Evolutionary conservation across 2,888 invertebrate genomes (phyloP).

Genomic region (Pollenia angustigena): DNA sequence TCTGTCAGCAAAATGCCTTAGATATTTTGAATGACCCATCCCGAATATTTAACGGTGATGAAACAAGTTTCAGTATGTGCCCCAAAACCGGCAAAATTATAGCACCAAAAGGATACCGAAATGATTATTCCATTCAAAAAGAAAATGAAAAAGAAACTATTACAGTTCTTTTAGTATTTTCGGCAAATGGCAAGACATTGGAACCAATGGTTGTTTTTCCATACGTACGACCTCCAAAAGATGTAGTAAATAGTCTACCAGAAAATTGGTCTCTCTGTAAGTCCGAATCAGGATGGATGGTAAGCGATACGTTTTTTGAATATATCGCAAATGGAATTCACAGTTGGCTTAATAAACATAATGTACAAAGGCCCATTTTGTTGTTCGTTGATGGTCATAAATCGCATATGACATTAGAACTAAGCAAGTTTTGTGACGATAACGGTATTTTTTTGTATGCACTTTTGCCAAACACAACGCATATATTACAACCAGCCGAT

Average conservation of each 20-base stretch:
- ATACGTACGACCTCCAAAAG: conserved; percentile 45
- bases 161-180: conserved; percentile 43
- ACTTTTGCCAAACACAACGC: conserved; percentile 6
- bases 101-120: conserved; percentile 58
- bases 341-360: conserved; percentile 53
- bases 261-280: conserved; percentile 43
- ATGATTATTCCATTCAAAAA: conserved; percentile 33
- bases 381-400: conserved; percentile 71
- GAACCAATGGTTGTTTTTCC: conserved; percentile 60
- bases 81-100: conserved; percentile 46
- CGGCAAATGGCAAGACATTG: conserved; percentile 52
- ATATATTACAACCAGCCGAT: no score
- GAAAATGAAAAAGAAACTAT: conserved; percentile 58
- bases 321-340: conserved; percentile 45
- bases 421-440: conserved; percentile 67
- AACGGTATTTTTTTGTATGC: conserved; percentile 64
- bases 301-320: conserved; percentile 56
- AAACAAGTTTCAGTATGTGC: no score
- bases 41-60: conserved; percentile 31
- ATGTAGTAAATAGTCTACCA: conserved; percentile 50
- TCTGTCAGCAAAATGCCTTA: conserved; percentile 5
- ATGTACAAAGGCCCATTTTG: conserved; percentile 61
- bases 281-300: conserved; percentile 62
- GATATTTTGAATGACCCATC: not conserved
- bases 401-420: conserved; percentile 61